phyloP scores from a whole-genome alignment of 2,797 vertebrate genomes.

The Lateolabrax maculatus region DNA sequence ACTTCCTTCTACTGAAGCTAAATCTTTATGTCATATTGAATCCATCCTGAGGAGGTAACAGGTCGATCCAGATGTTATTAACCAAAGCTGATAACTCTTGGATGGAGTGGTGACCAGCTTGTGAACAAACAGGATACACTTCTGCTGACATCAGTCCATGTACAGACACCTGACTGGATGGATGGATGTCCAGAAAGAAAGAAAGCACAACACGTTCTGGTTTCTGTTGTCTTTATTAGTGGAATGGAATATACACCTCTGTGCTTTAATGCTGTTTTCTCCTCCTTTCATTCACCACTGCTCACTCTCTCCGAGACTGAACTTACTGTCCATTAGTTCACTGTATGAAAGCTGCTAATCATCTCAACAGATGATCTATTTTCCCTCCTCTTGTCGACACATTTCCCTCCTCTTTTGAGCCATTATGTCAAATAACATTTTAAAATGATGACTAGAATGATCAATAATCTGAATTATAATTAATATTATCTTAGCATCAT shows the following conservation, averaged over 20 bases:
- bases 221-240: slow-evolving; percentile 86
- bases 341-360: slow-evolving; percentile 4
- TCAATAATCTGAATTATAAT: not conserved
- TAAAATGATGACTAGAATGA: not conserved
- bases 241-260: slow-evolving; percentile 87
- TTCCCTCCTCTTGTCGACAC: accelerated
- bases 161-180: too few relatives aligned
- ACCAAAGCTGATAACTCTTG: too few relatives aligned
- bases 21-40: not conserved
- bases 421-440: not conserved
- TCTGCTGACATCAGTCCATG: too few relatives aligned
- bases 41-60: too few relatives aligned
- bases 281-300: slow-evolving; percentile 34
- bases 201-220: slow-evolving; percentile 43
- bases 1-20: not conserved
- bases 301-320: slow-evolving; percentile 26
- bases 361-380: not conserved
- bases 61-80: too few relatives aligned
- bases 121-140: too few relatives aligned
- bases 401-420: too few relatives aligned
- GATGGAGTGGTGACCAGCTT: too few relatives aligned
- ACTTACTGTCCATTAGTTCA: slow-evolving; percentile 22
- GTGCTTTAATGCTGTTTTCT: slow-evolving; percentile 84
- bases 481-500: not conserved
- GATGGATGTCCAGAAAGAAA: not conserved